phyloP scores from a whole-genome alignment of 1,140 invertebrate genomes.

The Linepithema humile region DNA sequence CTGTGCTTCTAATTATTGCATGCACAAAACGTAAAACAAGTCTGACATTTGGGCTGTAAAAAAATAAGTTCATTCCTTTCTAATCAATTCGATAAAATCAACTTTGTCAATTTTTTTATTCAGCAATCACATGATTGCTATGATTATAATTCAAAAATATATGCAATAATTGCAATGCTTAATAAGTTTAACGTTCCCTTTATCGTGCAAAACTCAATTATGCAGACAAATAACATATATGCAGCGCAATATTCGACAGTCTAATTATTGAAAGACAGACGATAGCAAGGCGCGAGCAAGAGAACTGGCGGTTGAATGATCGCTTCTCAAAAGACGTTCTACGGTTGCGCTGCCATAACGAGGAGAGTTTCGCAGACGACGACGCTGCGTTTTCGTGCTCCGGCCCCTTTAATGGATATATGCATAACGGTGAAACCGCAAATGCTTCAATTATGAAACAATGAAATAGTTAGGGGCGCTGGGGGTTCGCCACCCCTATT shows the following conservation, averaged over 20 bases:
- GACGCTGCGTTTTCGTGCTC: slow-evolving; percentile 63
- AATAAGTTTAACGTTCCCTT: not conserved
- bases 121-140: not conserved
- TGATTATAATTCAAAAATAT: not conserved
- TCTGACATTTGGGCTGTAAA: no score
- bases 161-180: not conserved
- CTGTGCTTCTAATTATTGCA: no score
- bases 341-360: slow-evolving; percentile 57
- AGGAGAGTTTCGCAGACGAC: slow-evolving; percentile 64
- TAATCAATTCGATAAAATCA: not conserved
- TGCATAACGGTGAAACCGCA: slow-evolving; percentile 76
- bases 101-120: not conserved
- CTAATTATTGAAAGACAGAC: slow-evolving; percentile 43
- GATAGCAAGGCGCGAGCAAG: not conserved
- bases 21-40: no score
- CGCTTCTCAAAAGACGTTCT: slow-evolving; percentile 46
- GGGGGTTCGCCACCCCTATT: slow-evolving; percentile 18
- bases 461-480: slow-evolving; percentile 79
- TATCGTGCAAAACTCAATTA: slow-evolving; percentile 11
- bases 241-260: slow-evolving; percentile 9
- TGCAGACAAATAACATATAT: not conserved
- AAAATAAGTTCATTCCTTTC: not conserved
- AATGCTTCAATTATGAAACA: slow-evolving; percentile 83
- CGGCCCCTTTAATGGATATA: slow-evolving; percentile 70
- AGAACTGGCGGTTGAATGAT: slow-evolving; percentile 28